Evolutionary conservation across 2,888 invertebrate species (phyloP).

Genomic region (Pterobdella sp.): DNA sequence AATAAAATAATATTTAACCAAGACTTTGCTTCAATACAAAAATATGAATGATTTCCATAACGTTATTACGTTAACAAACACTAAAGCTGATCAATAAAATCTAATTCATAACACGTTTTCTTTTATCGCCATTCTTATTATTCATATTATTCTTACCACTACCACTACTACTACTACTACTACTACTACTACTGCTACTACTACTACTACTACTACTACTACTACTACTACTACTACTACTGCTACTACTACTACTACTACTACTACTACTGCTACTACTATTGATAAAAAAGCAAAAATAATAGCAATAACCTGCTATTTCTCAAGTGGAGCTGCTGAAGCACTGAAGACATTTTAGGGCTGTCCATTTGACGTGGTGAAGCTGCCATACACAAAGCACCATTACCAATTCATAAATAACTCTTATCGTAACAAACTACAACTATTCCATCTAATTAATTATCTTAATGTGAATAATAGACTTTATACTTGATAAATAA

Average conservation of each 20-base stretch:
- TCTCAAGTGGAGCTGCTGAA: slow-evolving; percentile 13
- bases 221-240: slow-evolving; percentile 18
- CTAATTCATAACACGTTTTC: too few species aligned
- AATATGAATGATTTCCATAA: too few species aligned
- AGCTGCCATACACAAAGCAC: neutral
- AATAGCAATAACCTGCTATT: neutral
- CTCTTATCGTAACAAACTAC: too few species aligned
- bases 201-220: slow-evolving; percentile 19
- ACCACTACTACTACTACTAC: neutral
- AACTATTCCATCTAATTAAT: too few species aligned
- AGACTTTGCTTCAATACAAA: too few species aligned
- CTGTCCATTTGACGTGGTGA: neutral
- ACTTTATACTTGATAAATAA: too few species aligned
- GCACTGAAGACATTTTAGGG: neutral
- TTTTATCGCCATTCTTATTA: neutral
- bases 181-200: neutral
- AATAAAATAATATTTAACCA: too few species aligned
- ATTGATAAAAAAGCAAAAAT: too few species aligned
- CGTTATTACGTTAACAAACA: too few species aligned
- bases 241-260: slow-evolving; percentile 22
- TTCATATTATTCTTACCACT: neutral
- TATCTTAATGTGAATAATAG: too few species aligned
- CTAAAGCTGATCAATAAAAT: too few species aligned
- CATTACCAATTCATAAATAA: too few species aligned
- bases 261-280: slow-evolving; percentile 12